phyloP scores from a whole-genome alignment of 2,797 vertebrate genomes.

The Pempheris klunzingeri region DNA sequence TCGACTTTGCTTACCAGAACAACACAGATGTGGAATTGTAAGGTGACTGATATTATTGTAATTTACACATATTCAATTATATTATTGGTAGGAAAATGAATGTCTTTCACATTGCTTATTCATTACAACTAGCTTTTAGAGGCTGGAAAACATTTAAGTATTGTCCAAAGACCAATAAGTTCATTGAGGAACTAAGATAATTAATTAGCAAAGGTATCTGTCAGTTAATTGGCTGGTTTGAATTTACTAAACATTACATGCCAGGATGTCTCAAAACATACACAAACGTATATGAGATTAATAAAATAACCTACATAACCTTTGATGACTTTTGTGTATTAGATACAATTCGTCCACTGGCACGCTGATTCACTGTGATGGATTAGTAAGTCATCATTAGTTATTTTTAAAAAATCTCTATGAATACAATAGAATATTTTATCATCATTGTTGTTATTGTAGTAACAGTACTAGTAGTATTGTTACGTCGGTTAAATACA shows the following conservation, averaged over 20 bases:
- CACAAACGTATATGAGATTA: background rate
- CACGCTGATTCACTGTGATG: background rate
- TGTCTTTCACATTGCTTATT: background rate
- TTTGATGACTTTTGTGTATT: background rate
- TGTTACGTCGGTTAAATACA: background rate
- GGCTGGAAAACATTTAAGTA: background rate
- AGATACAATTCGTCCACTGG: background rate
- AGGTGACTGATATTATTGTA: background rate
- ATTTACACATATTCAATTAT: background rate
- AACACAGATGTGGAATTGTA: background rate
- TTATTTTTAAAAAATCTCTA: background rate
- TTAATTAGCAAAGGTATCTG: background rate
- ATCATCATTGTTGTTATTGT: background rate
- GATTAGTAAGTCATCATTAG: background rate
- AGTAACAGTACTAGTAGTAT: background rate
- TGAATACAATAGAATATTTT: background rate
- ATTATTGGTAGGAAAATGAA: background rate
- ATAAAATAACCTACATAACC: background rate
- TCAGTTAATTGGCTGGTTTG: background rate
- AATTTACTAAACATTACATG: background rate
- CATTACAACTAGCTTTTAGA: background rate
- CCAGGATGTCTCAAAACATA: background rate
- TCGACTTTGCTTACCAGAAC: background rate
- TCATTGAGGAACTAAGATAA: background rate
- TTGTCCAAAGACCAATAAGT: too few species aligned